Evolutionary conservation across 92 coral and sea anemone species (phyloP).

Genomic region (Parazoanthus darwini): DNA sequence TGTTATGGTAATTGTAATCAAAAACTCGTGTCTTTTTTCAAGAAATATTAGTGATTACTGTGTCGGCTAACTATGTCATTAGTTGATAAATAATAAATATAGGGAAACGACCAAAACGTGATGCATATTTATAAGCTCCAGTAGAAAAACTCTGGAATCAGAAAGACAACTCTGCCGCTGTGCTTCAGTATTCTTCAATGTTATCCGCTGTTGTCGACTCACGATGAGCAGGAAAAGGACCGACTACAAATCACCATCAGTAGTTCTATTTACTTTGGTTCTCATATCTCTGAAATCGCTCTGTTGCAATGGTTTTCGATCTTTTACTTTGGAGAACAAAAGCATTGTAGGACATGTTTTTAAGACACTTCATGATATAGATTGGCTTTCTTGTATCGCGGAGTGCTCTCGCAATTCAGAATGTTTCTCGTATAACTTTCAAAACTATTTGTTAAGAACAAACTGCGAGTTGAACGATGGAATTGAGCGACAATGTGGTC

Average conservation of each 20-base stretch:
- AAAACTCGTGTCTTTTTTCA: background rate
- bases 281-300: background rate
- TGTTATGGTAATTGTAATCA: background rate
- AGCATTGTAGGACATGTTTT: conserved; percentile 27
- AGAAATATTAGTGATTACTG: background rate
- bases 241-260: background rate
- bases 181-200: background rate
- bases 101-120: background rate
- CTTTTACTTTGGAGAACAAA: background rate
- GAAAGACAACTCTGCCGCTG: background rate
- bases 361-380: conserved; percentile 22
- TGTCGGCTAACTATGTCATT: background rate
- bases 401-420: conserved; percentile 33
- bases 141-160: background rate
- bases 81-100: background rate
- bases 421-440: conserved; percentile 54
- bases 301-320: background rate
- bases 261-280: too few species aligned
- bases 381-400: conserved; percentile 53
- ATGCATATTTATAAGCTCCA: background rate
- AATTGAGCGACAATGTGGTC: background rate
- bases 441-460: background rate
- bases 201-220: background rate
- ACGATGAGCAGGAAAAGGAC: background rate
- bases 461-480: conserved; percentile 3